Conservation (phyloP, 2,888 invertebrate species). For the Leptarthrus brevirostris region DNA sequence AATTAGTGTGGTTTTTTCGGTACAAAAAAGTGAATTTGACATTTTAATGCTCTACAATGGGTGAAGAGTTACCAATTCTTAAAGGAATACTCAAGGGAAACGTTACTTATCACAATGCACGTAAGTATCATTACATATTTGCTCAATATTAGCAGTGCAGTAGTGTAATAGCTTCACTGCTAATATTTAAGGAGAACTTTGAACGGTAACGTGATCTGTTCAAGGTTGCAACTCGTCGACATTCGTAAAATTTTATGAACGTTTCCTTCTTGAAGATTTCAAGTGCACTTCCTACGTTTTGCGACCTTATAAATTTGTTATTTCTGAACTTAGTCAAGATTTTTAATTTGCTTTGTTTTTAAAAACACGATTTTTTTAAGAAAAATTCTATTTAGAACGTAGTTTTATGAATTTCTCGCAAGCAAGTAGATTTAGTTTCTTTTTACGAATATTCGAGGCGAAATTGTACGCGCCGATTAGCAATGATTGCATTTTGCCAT, state of each 20-base stretch:
- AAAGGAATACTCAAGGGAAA: constrained; percentile 92
- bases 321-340: background rate
- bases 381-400: background rate
- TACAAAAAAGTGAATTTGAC: constrained; percentile 11
- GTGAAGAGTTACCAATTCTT: constrained; percentile 89
- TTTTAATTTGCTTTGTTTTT: background rate
- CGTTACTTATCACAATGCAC: constrained; percentile 92
- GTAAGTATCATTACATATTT: constrained; percentile 73
- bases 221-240: background rate
- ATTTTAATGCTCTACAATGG: constrained; percentile 71
- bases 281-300: constrained; percentile 32
- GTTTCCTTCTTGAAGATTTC: constrained; percentile 10
- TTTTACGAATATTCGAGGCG: too few species aligned
- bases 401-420: background rate
- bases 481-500: too few species aligned
- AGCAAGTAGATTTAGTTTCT: too few species aligned
- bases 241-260: constrained; percentile 5
- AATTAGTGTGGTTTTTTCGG: background rate
- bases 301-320: constrained; percentile 11
- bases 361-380: background rate
- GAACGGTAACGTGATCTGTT: background rate
- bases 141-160: background rate
- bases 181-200: constrained; percentile 11
- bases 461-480: too few species aligned
- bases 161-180: background rate